Evolutionary conservation across 2,888 invertebrate species (phyloP), one percentile per base, ranked within the genome.

Genomic region (Elmis aenea): DNA sequence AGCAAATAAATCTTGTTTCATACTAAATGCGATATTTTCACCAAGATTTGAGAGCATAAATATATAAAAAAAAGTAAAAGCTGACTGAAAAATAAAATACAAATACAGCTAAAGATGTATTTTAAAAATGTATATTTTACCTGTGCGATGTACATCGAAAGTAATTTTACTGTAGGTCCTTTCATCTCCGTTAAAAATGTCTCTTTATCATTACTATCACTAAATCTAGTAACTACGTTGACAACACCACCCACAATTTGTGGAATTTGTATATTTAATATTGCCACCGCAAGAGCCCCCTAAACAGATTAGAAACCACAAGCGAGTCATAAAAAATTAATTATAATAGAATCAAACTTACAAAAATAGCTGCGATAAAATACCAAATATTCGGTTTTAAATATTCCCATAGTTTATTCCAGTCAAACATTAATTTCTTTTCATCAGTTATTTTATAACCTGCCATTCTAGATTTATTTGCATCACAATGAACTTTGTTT

Each of bases 41-140:
- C 96, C 96, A 26, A 94, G 79, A 59, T 85, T 80, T 1, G 92
- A 83, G 21, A 97, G 67, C 40, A 89, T 72, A 40, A 85, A 83
- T 51, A 97, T 95, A 67, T 96, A 97, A 31, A 81, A 68, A 61
- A 92, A 92, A 28, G 96, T 95, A 59, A 90, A 85, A 11, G 81
- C 66, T 8, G 92, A 85, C 87, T 90, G 69, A 26, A 74, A 72
- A 16, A 40, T n/a, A 8, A 36, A 28, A 24, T 15, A 24, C 5
- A 27, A 16, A 13, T 30, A 25, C 10, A 16, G 9, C 5, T n/a
- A n/a, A n/a, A n/a, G n/a, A n/a, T 11, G 2, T 29, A 20, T 18
- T 5, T 13, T 16, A 10, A 28, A 16, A 29, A 11, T 11, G 8
- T 11, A n/a, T n/a, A n/a, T n/a, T 57, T 51, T 62, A 88, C 89